Evolutionary conservation across 2,888 invertebrate genomes (phyloP), one percentile per base, ranked within the genome.

Genomic region (Spodoptera picta): DNA sequence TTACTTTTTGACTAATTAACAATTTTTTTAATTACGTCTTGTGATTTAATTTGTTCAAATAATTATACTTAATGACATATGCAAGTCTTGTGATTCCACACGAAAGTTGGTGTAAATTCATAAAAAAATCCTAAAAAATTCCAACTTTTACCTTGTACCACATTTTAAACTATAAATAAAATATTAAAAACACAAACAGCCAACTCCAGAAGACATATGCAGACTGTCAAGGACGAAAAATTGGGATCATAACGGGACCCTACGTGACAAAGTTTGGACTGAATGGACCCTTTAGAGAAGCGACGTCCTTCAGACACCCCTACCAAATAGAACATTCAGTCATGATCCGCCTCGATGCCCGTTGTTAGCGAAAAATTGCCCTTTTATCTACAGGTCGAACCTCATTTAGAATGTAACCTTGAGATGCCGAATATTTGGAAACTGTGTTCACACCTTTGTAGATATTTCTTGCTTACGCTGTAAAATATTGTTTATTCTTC

Each of bases 201-300:
- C 54, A 59, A 69, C 70, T 67, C 53, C 47, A 19, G 47, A 70
- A 79, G 83, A 86, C 78, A 80, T 81, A 86, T 82, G 65, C 62
- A 68, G 65, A 77, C 75, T 82, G 83, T 81, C 81, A 84, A 83
- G 81, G 79, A 83, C 87, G 87, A 90, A 90, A 91, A 90, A 90
- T 90, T 86, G 90, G 86, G 80, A 88, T 86, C 86, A 88, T 89
- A 89, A 89, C 85, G 82, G 83, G 69, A 63, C 68, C 73, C 80
- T 88, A 89, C 90, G 90, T 90, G 90, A 90, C 87, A 77, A 77
- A 68, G 70, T 75, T 77, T 74, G 79, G 65, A 60, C 63, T 43
- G 58, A 73, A 64, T 60, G 58, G 65, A 78, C 75, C 85, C 88
- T 86, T 81, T 72, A 80, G 84, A 85, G 86, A 83, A 74, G 48